Conservation (phyloP, 2,797 vertebrate genomes). For the Arnoldichthys spilopterus region DNA sequence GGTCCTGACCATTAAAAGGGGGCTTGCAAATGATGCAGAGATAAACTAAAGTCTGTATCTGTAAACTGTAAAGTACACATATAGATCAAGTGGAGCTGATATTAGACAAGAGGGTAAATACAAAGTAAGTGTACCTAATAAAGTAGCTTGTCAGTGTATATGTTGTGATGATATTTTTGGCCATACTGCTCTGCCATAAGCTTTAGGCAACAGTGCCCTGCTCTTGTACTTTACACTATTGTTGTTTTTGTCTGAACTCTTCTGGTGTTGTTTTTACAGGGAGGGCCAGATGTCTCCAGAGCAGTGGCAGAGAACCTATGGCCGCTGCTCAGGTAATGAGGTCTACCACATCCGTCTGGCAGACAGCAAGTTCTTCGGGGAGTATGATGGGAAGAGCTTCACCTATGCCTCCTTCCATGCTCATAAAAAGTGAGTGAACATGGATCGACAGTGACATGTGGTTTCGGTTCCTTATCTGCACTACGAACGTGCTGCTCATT, state of each 20-base stretch:
- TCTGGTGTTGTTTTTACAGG: slow-evolving; percentile 70
- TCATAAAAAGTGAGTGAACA: slow-evolving; percentile 92
- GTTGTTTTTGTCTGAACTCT: background rate
- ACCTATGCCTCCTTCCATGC: slow-evolving; percentile 97
- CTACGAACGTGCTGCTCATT: background rate
- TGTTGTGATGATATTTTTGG: background rate
- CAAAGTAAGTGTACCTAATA: too few species aligned
- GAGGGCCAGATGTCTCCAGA: slow-evolving; percentile 93
- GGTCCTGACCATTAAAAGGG: too few species aligned
- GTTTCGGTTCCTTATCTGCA: background rate
- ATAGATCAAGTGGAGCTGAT: too few species aligned
- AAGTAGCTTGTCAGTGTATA: background rate
- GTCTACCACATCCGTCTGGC: slow-evolving; percentile 95
- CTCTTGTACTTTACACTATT: background rate
- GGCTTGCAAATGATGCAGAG: too few species aligned
- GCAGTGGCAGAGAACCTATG: slow-evolving; percentile 97
- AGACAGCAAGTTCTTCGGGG: slow-evolving; percentile 97
- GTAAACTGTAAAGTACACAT: too few species aligned
- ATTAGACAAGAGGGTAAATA: too few species aligned
- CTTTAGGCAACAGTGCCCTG: background rate
- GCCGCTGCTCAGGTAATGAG: slow-evolving; percentile 96
- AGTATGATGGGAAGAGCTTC: slow-evolving; percentile 97
- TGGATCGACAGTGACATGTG: background rate
- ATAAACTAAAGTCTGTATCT: too few species aligned
- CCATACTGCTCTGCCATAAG: background rate